Conservation (phyloP, 2,888 invertebrate species). For the Macrophya annulata region DNA sequence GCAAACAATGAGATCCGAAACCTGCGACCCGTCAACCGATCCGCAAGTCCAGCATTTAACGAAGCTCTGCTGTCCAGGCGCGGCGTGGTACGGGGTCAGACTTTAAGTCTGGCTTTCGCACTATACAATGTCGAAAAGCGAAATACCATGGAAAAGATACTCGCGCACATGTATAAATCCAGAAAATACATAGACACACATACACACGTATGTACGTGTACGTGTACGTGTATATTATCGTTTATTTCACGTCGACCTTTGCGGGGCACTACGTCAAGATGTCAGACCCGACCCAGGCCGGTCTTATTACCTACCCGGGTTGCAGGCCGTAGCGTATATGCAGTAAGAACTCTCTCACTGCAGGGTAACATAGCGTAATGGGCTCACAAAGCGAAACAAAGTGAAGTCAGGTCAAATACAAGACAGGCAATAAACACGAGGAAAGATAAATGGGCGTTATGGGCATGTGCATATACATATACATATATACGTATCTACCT, state of each 20-base stretch:
- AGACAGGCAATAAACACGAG: constrained; percentile 79
- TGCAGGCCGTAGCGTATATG: not conserved
- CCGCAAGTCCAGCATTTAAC: not conserved
- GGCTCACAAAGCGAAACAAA: constrained; percentile 80
- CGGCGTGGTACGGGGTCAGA: constrained; percentile 6
- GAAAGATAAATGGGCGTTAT: constrained; percentile 77
- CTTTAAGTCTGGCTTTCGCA: not conserved
- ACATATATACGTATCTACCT: not conserved
- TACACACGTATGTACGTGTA: not conserved
- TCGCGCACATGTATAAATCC: not conserved
- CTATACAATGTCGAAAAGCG: not conserved
- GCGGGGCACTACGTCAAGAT: constrained; percentile 79
- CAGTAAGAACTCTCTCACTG: constrained; percentile 12
- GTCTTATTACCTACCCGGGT: constrained; percentile 32
- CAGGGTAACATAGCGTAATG: constrained; percentile 75
- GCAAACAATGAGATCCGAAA: not conserved
- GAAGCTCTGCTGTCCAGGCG: not conserved
- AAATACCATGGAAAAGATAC: not conserved
- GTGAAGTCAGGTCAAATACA: constrained; percentile 79
- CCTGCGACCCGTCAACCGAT: not conserved
- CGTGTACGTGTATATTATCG: constrained; percentile 67
- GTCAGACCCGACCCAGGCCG: constrained; percentile 72
- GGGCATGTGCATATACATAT: constrained; percentile 20
- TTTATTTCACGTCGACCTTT: constrained; percentile 78
- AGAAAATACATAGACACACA: too few species aligned